Evolutionary conservation across 2,888 invertebrate species (phyloP), one percentile per base, ranked within the genome.

Genomic region (Apocheima hispidaria): DNA sequence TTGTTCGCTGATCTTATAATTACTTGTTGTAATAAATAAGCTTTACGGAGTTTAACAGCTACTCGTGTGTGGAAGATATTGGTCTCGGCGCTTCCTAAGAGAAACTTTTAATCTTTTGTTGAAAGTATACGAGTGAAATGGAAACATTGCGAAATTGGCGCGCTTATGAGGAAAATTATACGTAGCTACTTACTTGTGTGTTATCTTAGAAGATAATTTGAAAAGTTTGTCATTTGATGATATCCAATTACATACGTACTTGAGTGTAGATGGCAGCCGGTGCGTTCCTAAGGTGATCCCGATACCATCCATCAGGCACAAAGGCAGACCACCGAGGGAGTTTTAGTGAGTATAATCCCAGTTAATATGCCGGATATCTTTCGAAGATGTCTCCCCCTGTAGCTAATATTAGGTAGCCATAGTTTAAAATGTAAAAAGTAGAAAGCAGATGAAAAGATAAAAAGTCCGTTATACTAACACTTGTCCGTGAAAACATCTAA

Each of bases 1-100:
- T 56, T 52, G 52, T 48, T 52, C 56, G 33, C 21, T 46, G 52
- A 53, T 57, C 61, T 62, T 52, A 57, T 62, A 62, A 62, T 62
- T 57, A 53, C 52, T 62, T 57, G 51, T 62, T 53, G 51, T 60
- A 58, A 46, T 58, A 52, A 52, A 49, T 49, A 60, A 60, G 40
- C 46, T 48, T 53, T 41, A 35, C 18, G 26, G 52, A 52, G 59
- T 58, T 49, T 35, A 50, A 28, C 33, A 41, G 49, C 40, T 16
- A 18, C 54, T 48, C 55, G 16, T 14, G 26, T 50, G 43, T 23
- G 30, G 28, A 43, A 44, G 49, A 50, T 50, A 43, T 50, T 30
- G 50, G 35, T 33, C 43, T 28, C 43, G 14, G 10, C 12, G 33
- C 26, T 44, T 53, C 38, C 51, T 35, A 16, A 0, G 38, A 26